These are phyloP conservation scores for Smithornis capensis DNA, from an alignment of 2,113 vertebrate genomes.

Conservation along the genomic window DNA sequence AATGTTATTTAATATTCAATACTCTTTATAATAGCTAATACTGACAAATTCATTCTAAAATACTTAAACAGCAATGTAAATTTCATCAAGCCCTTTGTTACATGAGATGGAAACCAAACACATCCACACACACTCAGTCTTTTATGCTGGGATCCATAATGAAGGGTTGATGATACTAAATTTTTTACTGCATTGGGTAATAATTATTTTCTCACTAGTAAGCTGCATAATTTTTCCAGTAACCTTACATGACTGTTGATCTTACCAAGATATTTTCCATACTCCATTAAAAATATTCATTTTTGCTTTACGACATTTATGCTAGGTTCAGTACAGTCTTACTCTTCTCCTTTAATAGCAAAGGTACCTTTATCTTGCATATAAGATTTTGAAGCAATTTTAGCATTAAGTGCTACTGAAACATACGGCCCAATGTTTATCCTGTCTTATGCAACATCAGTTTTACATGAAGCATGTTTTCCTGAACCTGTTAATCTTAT, in stretches of 20 bases:
- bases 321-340: not conserved
- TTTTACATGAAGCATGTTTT: conserved; percentile 5
- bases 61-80: not conserved
- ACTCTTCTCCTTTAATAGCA: not conserved
- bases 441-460: not conserved
- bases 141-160: not conserved
- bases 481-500: not conserved
- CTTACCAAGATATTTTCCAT: not conserved
- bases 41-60: not conserved
- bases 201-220: not conserved
- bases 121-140: not conserved
- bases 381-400: not conserved
- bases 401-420: not conserved
- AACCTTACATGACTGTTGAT: not conserved
- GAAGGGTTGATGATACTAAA: not conserved
- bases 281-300: not conserved
- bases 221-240: not conserved
- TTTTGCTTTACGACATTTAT: not conserved
- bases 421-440: not conserved
- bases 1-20: not conserved
- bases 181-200: not conserved
- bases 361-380: not conserved
- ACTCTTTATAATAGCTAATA: not conserved
- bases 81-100: not conserved
- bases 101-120: rapidly evolving